phyloP scores from a whole-genome alignment of 1,140 invertebrate species.

The Neodiprion lecontei region DNA sequence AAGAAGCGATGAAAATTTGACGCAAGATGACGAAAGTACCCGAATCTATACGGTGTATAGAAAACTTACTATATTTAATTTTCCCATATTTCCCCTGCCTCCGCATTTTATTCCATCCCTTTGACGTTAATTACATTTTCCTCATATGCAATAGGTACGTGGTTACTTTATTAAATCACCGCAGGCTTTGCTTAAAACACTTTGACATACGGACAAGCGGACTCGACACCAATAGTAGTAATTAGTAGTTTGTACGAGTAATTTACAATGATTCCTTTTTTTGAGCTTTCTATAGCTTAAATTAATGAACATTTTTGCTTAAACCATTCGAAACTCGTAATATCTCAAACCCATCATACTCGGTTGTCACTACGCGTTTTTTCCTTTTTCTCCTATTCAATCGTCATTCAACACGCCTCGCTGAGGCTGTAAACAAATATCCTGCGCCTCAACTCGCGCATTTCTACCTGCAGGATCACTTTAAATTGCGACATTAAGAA shows the following conservation, averaged over 20 bases:
- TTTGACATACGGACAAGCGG: conserved; percentile 46
- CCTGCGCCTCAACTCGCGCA: neutral
- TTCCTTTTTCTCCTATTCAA: neutral
- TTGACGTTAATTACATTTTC: too few relatives aligned
- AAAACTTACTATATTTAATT: conserved; percentile 12
- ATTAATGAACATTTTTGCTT: conserved; percentile 42
- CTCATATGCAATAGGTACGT: neutral
- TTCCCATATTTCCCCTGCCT: neutral
- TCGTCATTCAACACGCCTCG: neutral
- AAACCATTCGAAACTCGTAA: neutral
- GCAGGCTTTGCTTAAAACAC: conserved; percentile 39
- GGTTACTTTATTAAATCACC: conserved; percentile 21
- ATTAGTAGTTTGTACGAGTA: conserved; percentile 45
- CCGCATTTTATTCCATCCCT: too few relatives aligned
- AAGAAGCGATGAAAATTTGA: neutral
- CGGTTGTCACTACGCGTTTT: neutral
- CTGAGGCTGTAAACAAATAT: neutral
- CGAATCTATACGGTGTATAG: conserved; percentile 21
- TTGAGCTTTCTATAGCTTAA: conserved; percentile 42
- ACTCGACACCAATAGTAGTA: conserved; percentile 41
- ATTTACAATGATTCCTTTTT: conserved; percentile 40
- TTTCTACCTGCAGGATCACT: neutral
- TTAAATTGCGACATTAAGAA: neutral
- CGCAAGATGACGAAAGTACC: conserved; percentile 5
- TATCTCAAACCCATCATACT: neutral